Percentiles rank a stretch among this genome's conserved stretches.
phyloP scores from a whole-genome alignment of 2,113 vertebrate genomes.

The Saccopteryx leptura region DNA sequence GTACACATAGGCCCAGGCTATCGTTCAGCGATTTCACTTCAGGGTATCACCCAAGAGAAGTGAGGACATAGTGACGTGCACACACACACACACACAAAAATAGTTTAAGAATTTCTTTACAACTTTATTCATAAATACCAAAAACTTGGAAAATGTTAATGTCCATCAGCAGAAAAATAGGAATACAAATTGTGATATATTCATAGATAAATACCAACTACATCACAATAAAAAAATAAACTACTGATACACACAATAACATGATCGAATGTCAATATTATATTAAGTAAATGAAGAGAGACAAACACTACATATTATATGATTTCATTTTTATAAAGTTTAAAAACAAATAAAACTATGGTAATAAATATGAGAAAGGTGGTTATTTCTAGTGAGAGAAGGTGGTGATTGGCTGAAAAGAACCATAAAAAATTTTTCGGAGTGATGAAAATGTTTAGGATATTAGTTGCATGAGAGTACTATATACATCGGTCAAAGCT shows the following conservation, averaged over 20 bases:
- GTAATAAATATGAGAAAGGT: neutral
- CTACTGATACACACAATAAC: neutral
- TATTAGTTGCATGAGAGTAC: neutral
- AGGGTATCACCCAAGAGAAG: neutral
- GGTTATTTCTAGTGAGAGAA: neutral
- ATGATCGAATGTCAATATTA: neutral
- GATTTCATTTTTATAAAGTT: neutral
- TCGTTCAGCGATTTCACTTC: neutral
- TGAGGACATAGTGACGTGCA: neutral
- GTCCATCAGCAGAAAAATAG: neutral
- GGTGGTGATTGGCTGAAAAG: neutral
- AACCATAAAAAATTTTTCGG: neutral
- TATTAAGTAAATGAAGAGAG: conserved; percentile 2
- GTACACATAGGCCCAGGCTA: neutral
- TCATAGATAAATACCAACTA: neutral
- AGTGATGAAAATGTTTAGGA: neutral
- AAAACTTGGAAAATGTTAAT: neutral
- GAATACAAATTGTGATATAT: neutral
- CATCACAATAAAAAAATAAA: neutral
- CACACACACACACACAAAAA: neutral
- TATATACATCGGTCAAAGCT: neutral
- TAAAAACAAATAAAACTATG: neutral
- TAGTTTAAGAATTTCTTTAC: neutral
- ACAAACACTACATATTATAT: neutral
- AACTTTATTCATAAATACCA: neutral